These are phyloP conservation scores for Troglohyphantes excavatus DNA, from an alignment of 2,888 invertebrate genomes.

Conservation along the genomic window DNA sequence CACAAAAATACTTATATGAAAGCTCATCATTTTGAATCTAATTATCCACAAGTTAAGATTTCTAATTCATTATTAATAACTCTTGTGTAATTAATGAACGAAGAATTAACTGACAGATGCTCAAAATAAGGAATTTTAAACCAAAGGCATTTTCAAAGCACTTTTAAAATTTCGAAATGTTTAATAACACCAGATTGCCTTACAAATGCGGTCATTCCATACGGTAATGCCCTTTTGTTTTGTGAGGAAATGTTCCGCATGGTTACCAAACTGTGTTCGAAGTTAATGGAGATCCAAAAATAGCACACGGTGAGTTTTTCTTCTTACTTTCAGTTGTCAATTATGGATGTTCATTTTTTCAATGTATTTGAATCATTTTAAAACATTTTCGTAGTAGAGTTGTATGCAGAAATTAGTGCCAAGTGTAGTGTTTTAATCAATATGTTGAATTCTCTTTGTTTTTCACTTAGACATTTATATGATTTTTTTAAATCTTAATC, in stretches of 20 bases:
- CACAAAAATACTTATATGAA: too few species aligned
- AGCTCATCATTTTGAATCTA: too few species aligned
- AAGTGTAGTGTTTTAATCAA: too few species aligned
- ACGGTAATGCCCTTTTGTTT: constrained; percentile 64
- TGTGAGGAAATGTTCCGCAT: constrained; percentile 76
- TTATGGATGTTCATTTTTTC: not conserved
- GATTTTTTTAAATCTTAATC: too few species aligned
- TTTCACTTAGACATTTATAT: too few species aligned
- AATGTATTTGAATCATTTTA: not conserved
- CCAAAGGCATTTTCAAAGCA: not conserved
- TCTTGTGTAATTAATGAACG: too few species aligned
- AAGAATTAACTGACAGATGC: not conserved
- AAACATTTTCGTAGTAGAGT: not conserved
- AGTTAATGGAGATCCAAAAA: constrained; percentile 44
- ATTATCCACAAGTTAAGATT: too few species aligned
- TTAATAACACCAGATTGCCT: constrained; percentile 55
- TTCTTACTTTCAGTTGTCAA: constrained; percentile 19
- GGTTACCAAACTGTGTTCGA: constrained; percentile 75
- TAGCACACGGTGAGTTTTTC: constrained; percentile 52
- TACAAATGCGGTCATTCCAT: constrained; percentile 70
- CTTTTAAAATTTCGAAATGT: not conserved
- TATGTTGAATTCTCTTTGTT: too few species aligned
- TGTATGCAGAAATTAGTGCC: too few species aligned
- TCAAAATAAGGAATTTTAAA: not conserved
- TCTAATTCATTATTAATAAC: too few species aligned